These are phyloP conservation scores for Druceiella hillmani DNA, from an alignment of 2,888 invertebrate genomes.

Conservation along the genomic window DNA sequence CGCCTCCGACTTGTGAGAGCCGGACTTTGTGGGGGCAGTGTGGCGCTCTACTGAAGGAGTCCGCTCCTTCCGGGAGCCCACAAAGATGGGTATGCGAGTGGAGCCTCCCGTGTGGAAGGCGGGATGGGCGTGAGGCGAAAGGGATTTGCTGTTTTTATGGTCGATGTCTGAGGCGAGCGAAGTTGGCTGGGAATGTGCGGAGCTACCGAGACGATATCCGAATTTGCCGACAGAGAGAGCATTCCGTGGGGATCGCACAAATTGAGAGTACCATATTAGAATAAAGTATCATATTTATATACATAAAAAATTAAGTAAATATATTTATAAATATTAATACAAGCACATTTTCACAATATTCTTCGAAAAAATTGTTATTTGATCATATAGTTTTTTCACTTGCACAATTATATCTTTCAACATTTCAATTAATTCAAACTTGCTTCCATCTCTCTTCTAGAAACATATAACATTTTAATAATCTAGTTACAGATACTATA, in stretches of 20 bases:
- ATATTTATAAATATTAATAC: too few relatives aligned
- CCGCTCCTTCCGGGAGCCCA: conserved; percentile 56
- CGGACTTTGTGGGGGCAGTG: conserved; percentile 37
- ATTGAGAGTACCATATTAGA: too few relatives aligned
- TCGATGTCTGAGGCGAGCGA: conserved; percentile 40
- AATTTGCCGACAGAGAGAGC: conserved; percentile 3
- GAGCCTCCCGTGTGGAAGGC: conserved; percentile 58
- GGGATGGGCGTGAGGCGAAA: conserved; percentile 46
- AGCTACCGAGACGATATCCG: conserved; percentile 30
- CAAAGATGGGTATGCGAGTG: conserved; percentile 69
- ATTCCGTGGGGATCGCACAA: conserved; percentile 27
- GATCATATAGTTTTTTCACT: too few relatives aligned
- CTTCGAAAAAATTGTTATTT: too few relatives aligned
- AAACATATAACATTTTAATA: too few relatives aligned
- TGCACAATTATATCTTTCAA: too few relatives aligned
- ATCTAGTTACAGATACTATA: too few relatives aligned
- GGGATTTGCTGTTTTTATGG: conserved; percentile 37
- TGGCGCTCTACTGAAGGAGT: conserved; percentile 45
- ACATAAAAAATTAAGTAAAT: too few relatives aligned
- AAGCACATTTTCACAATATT: too few relatives aligned
- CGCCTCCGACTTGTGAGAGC: conserved; percentile 46
- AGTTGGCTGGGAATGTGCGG: conserved; percentile 52
- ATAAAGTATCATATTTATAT: too few relatives aligned
- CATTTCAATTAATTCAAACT: too few relatives aligned
- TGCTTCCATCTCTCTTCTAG: too few relatives aligned